A percentile compares a stretch with the other conserved stretches of the same genome.
Conservation (phyloP, 2,797 vertebrate species). For the Hapalemur alaotrensis region DNA sequence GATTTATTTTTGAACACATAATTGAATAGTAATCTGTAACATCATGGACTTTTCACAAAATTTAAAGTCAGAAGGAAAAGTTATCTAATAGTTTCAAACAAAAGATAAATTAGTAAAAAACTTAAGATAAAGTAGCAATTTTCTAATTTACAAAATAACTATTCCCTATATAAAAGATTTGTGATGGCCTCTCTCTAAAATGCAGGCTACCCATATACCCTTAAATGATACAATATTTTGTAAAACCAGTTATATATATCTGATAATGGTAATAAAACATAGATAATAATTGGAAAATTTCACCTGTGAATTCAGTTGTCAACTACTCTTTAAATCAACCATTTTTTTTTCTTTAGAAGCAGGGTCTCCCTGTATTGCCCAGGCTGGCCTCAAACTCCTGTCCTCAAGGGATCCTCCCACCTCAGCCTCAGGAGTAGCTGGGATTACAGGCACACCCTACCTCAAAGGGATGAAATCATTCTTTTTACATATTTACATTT, state of each 20-base stretch:
- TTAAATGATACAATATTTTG: not conserved
- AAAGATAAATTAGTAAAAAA: not conserved
- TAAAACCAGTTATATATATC: not conserved
- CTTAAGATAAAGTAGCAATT: not conserved
- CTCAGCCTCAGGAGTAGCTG: not conserved
- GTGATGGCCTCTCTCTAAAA: not conserved
- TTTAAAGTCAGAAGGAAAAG: not conserved
- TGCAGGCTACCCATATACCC: not conserved
- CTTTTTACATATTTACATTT: conserved; percentile 1
- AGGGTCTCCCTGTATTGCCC: not conserved
- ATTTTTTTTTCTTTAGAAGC: not conserved
- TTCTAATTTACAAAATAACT: not conserved
- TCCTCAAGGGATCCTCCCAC: not conserved
- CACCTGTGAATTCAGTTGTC: not conserved
- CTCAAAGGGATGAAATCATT: not conserved
- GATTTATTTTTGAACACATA: not conserved
- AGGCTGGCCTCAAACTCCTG: not conserved
- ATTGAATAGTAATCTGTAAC: not conserved
- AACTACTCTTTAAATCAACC: not conserved
- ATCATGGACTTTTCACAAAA: not conserved
- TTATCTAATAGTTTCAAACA: not conserved
- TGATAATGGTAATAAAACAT: not conserved
- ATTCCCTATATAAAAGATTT: not conserved
- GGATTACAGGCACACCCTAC: not conserved
- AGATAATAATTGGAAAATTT: not conserved